Base-by-base conservation (phyloP, 2,113 vertebrate species). In the Colaptes auratus region DNA sequence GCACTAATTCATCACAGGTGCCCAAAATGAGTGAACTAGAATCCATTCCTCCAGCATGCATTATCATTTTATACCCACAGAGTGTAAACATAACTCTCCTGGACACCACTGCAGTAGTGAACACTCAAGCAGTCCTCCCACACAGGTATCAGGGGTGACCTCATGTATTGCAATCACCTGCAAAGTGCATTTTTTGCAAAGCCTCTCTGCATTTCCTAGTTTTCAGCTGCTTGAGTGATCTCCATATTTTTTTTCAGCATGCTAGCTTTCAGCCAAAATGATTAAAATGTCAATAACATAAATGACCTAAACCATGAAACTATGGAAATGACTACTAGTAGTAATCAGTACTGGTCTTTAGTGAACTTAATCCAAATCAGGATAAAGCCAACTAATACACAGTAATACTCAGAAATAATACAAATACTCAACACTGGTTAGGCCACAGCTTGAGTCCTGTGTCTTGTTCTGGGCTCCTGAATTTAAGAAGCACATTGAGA, bases 1-100 rank as follows among this genome's bases (percentile, higher is more conserved):
- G 25, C 9, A 55, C 10, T 42, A 25, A 20, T 36, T 58, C 4
- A 15, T 39, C 19, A 10, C 0, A 0, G 9, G 17, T 25, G 19
- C 24, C 30, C n/a, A 23, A 70, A 83, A 39, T 21, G 31, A 77
- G n/a, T 12, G 52, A 83, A 71, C 12, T 14, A 31, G 31, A 33
- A 50, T 24, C 15, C 4, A 5, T 82, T 85, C 27, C 46, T 85
- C 10, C 16, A 73, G 19, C 0, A 1, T 23, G 7, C 3, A 2
- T 56, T 65, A 64, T 12, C 24, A 48, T 73, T 76, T 48, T 24
- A 10, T 36, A 69, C 9, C 25, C 15, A 50, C 3, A 46, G 27
- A 20, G 44, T 3, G 1, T 21, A 64, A 74, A 60, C 42, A 5
- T 42, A 76, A 23, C 39, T 88, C 55, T 61, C 35, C 28, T 28